phyloP scores from a whole-genome alignment of 2,797 vertebrate species.

The Hyperoplus lanceolatus region DNA sequence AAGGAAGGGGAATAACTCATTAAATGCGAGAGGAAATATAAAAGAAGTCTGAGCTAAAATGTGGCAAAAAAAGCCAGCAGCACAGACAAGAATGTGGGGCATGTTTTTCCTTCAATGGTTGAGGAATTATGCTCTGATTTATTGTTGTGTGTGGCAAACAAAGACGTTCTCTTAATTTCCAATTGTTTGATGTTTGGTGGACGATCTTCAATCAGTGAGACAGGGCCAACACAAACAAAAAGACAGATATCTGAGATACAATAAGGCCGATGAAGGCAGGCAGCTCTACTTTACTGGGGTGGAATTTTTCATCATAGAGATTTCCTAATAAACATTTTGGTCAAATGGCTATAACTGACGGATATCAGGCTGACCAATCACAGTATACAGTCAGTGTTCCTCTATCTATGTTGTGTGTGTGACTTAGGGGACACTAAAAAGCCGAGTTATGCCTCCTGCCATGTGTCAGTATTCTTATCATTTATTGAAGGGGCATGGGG shows the following conservation, averaged over 20 bases:
- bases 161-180: constrained; percentile 40
- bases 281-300: not conserved
- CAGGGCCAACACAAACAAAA: not conserved
- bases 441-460: constrained; percentile 36
- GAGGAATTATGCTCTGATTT: constrained; percentile 52
- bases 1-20: constrained; percentile 12
- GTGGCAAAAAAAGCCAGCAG: constrained; percentile 14
- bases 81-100: constrained; percentile 51
- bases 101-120: constrained; percentile 57
- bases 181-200: constrained; percentile 67
- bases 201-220: constrained; percentile 45
- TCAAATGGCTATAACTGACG: not conserved
- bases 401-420: constrained; percentile 1
- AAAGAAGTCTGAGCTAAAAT: constrained; percentile 37
- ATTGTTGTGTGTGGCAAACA: constrained; percentile 47
- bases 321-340: not conserved
- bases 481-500: constrained; percentile 49
- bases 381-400: not conserved
- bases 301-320: not conserved
- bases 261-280: not conserved
- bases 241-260: not conserved
- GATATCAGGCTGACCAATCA: not conserved
- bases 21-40: constrained; percentile 28
- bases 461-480: constrained; percentile 44
- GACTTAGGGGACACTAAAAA: constrained; percentile 19